Base-by-base conservation (phyloP, 1,140 invertebrate genomes). In the Papilio helenus region DNA sequence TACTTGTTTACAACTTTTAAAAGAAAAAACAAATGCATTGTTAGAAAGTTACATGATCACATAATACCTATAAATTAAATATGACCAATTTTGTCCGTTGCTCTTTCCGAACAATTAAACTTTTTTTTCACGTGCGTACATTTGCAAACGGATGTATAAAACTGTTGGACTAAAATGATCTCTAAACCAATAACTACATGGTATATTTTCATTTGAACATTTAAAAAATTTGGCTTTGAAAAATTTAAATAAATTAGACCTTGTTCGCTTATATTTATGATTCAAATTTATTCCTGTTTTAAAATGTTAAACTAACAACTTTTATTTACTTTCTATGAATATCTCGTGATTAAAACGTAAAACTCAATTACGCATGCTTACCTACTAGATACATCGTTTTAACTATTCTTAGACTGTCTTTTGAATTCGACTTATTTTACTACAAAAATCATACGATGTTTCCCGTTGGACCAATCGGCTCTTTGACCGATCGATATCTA, bases 71-170 rank as follows among this genome's bases (percentile, higher is more conserved):
- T 29, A 26, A 76, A 51, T 61, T 49, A 76, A 74, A 76, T 80
- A 76, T 72, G 65, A 76, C 68, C 72, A 80, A 80, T 76, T 76
- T 76, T 29, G 61, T 68, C 61, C 61, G 79, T 23, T 55, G 49
- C 68, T 76, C 39, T 76, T 80, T 76, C 73, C 26, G 12, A 58
- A 29, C 49, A 65, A 72, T 80, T 77, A 72, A 80, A 80, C 61
- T 80, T 80, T 80, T 79, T 80, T 80, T 80, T 76, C 73, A 80
- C 73, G 79, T 80, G 46, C 51, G 73, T 10, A 68, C 26, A 68
- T 68, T 68, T 68, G 61, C 61, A 68, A 68, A 68, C 61, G 61
- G 61, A 68, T 68, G 26, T 68, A 68, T 12, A 68, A 3, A 18
- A 29, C 26, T 29, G 61, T 61, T 34, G 18, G 0, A 29, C 14